phyloP scores from a whole-genome alignment of 1,140 invertebrate genomes.

The Drosophila virilis region DNA sequence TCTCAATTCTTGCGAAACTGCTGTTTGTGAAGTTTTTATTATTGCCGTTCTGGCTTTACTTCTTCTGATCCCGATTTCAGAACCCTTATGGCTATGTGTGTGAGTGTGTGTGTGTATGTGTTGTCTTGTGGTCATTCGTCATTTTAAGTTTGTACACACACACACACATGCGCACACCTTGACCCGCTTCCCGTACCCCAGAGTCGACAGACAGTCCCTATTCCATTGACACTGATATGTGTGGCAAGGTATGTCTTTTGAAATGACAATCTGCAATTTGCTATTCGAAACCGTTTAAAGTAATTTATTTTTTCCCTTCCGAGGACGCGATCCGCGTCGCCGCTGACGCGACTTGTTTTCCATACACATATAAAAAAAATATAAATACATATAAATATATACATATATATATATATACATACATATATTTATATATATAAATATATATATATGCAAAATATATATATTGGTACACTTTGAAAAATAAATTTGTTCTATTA shows the following conservation, averaged over 20 bases:
- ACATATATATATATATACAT: background rate
- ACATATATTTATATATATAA: conserved; percentile 9
- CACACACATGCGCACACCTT: background rate
- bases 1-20: conserved; percentile 69
- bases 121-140: conserved; percentile 76
- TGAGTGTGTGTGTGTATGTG: conserved; percentile 44
- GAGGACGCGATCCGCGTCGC: conserved; percentile 31
- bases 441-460: conserved; percentile 7
- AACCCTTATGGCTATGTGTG: conserved; percentile 41
- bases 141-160: conserved; percentile 63
- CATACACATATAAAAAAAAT: conserved; percentile 6
- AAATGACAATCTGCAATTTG: conserved; percentile 79
- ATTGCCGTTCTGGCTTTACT: conserved; percentile 67
- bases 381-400: background rate
- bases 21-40: conserved; percentile 49
- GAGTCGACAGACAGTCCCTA: conserved; percentile 25
- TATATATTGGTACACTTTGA: no score
- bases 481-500: no score
- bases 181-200: conserved; percentile 3
- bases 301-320: conserved; percentile 68
- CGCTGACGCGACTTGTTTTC: conserved; percentile 23
- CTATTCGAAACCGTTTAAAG: conserved; percentile 80
- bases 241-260: conserved; percentile 76
- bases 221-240: conserved; percentile 76
- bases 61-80: conserved; percentile 67